Conservation (phyloP, 2,797 vertebrate species). For the Lates japonicus region DNA sequence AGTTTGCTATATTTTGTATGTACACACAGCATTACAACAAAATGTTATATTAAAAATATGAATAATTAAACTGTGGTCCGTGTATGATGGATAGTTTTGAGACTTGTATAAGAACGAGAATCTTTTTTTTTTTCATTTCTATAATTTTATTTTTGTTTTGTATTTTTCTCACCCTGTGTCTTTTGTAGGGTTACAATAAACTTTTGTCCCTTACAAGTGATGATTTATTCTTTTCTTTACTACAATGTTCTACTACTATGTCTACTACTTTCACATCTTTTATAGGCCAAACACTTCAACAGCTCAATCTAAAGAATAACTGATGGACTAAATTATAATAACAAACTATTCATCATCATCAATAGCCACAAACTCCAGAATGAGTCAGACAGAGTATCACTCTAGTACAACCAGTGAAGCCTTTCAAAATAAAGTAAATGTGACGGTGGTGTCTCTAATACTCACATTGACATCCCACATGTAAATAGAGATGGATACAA, state of each 20-base stretch:
- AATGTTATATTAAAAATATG: slow-evolving; percentile 85
- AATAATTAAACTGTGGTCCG: slow-evolving; percentile 83
- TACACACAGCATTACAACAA: slow-evolving; percentile 89
- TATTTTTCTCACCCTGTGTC: slow-evolving; percentile 77
- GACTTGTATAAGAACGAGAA: slow-evolving; percentile 78
- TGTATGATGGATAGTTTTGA: slow-evolving; percentile 82
- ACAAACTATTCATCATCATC: no score
- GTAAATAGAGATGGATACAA: not conserved
- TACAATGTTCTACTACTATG: no score
- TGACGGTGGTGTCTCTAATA: not conserved
- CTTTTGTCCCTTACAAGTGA: slow-evolving; percentile 71
- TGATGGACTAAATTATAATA: no score
- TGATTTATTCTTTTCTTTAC: slow-evolving; percentile 8
- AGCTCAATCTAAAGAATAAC: no score
- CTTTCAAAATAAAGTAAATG: not conserved
- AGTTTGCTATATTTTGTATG: slow-evolving; percentile 93
- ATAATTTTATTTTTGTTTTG: slow-evolving; percentile 71
- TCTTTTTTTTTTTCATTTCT: slow-evolving; percentile 62
- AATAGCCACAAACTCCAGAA: no score
- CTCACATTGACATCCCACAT: not conserved
- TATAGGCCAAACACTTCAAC: no score
- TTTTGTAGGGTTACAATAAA: slow-evolving; percentile 88
- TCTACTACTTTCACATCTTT: no score
- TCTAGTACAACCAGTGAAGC: not conserved
- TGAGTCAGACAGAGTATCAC: not conserved